Evolutionary conservation across 2,888 invertebrate species (phyloP), one percentile per base, ranked within the genome.

Genomic region (Drosophila incognita): DNA sequence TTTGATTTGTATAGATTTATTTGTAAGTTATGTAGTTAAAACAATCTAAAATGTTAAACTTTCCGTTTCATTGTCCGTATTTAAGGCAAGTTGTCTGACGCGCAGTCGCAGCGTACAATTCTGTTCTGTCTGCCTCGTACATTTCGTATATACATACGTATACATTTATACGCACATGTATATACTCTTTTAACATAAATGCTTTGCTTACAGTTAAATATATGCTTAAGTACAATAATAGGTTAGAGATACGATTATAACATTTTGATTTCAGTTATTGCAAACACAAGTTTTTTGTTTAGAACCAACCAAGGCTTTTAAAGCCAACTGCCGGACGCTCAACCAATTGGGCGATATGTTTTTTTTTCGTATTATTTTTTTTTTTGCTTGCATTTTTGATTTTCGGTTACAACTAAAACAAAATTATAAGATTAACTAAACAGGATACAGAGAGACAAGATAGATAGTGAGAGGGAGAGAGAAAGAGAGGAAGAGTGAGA

Each of bases 41-140:
- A 86, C 83, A 87, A 89, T 88, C 82, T 87, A 84, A 81, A 86
- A 76, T 81, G 68, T 84, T 84, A 80, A 85, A 82, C 79, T 82
- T 82, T 85, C 75, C 59, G 81, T 82, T 89, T 91, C 90, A 90
- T 91, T 91, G 89, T 91, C 91, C 90, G 91, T 83, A 87, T 85
- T 89, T 75, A 91, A 91, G 91, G 91, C 91, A 91, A 91, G 87
- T 89, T 84, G 72, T 82, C 68, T 68, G 63, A 64, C 61, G 52
- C 76, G 64, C 75, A 65, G 42, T 58, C 36, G 46, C 46, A 59
- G 72, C 59, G 53, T 42, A 54, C 61, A 67, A 62, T 74, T 69
- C 67, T 68, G 54, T 61, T 66, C 62, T 57, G n/a, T 61, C 67
- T 86, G 83, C 81, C 72, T 76, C 60, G 53, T 79, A 79, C 63